Conservation (phyloP, 2,888 invertebrate species). For the Dryomyza anilis region DNA sequence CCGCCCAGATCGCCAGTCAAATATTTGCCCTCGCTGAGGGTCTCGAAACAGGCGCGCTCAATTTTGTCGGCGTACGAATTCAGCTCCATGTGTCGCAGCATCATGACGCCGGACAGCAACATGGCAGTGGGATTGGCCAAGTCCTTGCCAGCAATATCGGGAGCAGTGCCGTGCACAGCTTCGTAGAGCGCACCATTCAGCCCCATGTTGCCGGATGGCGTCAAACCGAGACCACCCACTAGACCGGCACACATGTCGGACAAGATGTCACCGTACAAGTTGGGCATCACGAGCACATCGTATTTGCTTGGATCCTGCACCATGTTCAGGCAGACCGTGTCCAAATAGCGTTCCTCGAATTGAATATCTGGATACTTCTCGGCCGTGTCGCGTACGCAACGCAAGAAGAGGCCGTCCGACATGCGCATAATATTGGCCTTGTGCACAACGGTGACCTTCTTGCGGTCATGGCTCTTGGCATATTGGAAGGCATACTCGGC, state of each 20-base stretch:
- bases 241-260: conserved; percentile 99
- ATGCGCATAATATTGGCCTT: conserved; percentile 99
- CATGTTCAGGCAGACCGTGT: conserved; percentile 99
- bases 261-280: conserved; percentile 98
- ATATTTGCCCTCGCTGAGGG: conserved; percentile 82
- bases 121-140: conserved; percentile 98
- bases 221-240: conserved; percentile 96
- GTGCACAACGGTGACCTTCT: conserved; percentile 97
- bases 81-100: conserved; percentile 92
- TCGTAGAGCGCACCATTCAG: conserved; percentile 97
- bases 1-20: conserved; percentile 98
- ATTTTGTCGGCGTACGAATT: conserved; percentile 79
- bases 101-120: conserved; percentile 96
- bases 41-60: conserved; percentile 81
- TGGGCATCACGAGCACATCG: conserved; percentile 99
- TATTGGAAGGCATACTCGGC: conserved; percentile 98
- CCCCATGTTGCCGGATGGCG: conserved; percentile 98
- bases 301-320: conserved; percentile 96
- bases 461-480: conserved; percentile 86
- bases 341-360: conserved; percentile 97
- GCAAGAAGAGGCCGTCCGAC: conserved; percentile 98
- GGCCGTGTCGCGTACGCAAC: conserved; percentile 94
- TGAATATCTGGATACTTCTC: conserved; percentile 88
- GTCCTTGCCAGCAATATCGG: conserved; percentile 97
- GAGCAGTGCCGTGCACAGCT: conserved; percentile 97